Evolutionary conservation across 2,113 vertebrate species (phyloP).

Genomic region (Myodes glareolus): DNA sequence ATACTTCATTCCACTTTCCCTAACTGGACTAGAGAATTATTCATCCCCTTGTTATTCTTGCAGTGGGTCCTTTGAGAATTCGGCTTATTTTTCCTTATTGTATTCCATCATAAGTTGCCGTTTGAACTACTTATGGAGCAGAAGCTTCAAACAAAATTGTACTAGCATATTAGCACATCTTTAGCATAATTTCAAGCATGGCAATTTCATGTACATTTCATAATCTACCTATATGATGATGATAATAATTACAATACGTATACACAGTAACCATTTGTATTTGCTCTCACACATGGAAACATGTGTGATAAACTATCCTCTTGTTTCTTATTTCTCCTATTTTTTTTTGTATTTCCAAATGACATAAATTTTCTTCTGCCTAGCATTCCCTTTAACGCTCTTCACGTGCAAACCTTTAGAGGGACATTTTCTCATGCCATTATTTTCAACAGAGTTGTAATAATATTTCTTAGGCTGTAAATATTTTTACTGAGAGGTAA

Average conservation of each 20-base stretch:
- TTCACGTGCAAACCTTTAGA: background rate
- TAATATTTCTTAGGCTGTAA: background rate
- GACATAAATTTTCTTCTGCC: background rate
- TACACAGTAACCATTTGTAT: background rate
- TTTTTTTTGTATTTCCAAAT: background rate
- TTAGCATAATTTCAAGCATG: background rate
- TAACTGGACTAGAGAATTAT: background rate
- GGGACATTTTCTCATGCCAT: background rate
- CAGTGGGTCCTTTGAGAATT: background rate
- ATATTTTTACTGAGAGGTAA: background rate
- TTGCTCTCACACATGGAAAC: background rate
- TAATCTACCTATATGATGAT: background rate
- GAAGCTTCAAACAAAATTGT: background rate
- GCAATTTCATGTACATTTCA: background rate
- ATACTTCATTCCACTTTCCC: background rate
- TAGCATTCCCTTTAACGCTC: background rate
- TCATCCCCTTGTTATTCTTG: background rate
- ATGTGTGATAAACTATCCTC: background rate
- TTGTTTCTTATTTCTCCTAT: background rate
- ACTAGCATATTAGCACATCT: background rate
- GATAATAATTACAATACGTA: background rate
- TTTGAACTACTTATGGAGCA: background rate
- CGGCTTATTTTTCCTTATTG: background rate
- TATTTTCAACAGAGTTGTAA: background rate
- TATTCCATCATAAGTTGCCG: background rate